Percentiles rank a stretch among this genome's conserved stretches.
Evolutionary conservation across 1,140 invertebrate genomes (phyloP).

Genomic region (Drosophila kohkoa): DNA sequence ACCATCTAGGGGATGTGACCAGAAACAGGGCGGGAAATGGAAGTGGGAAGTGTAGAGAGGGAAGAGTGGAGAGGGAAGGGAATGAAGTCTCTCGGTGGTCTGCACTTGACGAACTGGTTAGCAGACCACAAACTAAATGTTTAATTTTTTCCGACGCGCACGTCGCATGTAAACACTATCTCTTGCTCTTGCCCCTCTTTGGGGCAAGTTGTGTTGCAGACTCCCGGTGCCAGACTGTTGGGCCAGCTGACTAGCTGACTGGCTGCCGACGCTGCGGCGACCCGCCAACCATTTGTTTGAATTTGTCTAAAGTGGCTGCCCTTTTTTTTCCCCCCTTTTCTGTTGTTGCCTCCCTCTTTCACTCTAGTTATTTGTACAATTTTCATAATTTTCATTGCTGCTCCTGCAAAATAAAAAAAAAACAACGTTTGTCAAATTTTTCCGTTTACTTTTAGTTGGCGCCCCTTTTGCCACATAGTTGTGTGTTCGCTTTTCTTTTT

Average conservation of each 20-base stretch:
- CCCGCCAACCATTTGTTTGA: constrained; percentile 75
- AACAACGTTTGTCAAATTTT: constrained; percentile 67
- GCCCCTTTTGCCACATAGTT: constrained; percentile 45
- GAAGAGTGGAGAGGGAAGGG: neutral
- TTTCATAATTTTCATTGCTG: constrained; percentile 72
- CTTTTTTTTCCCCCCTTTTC: constrained; percentile 15
- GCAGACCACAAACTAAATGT: constrained; percentile 75
- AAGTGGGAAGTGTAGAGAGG: no score
- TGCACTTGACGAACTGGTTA: constrained; percentile 47
- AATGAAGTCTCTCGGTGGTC: constrained; percentile 5
- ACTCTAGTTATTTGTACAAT: constrained; percentile 39
- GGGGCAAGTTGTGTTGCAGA: neutral
- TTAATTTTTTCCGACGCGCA: constrained; percentile 68
- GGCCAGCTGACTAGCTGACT: constrained; percentile 11
- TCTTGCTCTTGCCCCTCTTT: neutral
- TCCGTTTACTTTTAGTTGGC: constrained; percentile 64
- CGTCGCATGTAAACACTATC: constrained; percentile 71
- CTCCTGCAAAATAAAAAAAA: constrained; percentile 43
- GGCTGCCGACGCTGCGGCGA: constrained; percentile 39
- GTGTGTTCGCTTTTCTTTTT: constrained; percentile 64
- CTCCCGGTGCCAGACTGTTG: neutral
- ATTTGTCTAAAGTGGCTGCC: constrained; percentile 80
- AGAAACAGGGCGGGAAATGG: no score
- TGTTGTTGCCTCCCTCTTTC: neutral
- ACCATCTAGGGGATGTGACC: neutral